Evolutionary conservation across 2,888 invertebrate species (phyloP).

Genomic region (Mylabris sibirica): DNA sequence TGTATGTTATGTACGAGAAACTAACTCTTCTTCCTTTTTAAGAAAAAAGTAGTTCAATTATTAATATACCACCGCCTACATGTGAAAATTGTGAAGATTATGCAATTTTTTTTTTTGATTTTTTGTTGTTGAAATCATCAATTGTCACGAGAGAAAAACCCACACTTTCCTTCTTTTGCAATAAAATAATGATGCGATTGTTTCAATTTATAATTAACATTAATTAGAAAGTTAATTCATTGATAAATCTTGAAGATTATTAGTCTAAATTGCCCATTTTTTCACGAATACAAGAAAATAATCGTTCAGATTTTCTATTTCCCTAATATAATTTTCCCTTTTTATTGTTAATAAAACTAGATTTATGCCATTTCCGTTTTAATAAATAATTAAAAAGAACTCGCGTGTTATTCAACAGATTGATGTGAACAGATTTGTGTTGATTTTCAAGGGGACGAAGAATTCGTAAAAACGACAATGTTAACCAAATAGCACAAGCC

Average conservation of each 20-base stretch:
- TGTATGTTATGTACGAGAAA: neutral
- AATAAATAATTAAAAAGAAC: neutral
- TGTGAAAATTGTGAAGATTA: neutral
- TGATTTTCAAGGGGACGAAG: slow-evolving; percentile 21
- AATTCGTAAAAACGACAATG: slow-evolving; percentile 25
- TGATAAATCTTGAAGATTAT: neutral
- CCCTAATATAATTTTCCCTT: neutral
- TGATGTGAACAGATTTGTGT: neutral
- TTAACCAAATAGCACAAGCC: slow-evolving; percentile 41
- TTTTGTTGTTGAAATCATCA: slow-evolving; percentile 10
- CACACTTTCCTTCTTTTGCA: slow-evolving; percentile 33
- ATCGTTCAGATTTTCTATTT: neutral
- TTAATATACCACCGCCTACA: neutral
- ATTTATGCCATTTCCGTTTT: neutral
- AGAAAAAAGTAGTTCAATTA: neutral
- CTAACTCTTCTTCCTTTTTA: neutral
- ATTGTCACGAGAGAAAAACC: slow-evolving; percentile 20
- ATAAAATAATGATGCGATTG: slow-evolving; percentile 23
- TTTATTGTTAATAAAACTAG: neutral
- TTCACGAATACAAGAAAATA: neutral
- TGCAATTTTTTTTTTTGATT: neutral
- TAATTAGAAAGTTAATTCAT: slow-evolving; percentile 27
- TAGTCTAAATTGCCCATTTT: neutral
- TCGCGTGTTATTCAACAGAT: neutral
- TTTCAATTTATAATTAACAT: slow-evolving; percentile 25